Base-by-base conservation (phyloP, 2,797 vertebrate genomes). In the Schizopygopsis malacanthus region DNA sequence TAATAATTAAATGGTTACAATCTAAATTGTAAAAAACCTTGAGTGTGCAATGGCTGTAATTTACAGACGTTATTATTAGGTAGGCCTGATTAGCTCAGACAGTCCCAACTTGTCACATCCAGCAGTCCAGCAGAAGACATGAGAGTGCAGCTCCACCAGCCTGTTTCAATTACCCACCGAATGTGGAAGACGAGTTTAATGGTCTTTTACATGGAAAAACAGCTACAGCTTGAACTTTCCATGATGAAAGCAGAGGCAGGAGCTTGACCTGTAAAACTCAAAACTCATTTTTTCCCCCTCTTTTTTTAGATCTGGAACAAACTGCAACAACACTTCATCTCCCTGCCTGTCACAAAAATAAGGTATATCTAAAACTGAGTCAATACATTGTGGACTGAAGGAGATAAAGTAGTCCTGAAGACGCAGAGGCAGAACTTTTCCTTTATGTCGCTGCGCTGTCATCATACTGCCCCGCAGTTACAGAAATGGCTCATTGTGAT, bases 391-490 rank as follows among this genome's bases (percentile, higher is more conserved):
- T 16, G 37, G 13, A 69, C 15, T 28, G 28, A 70, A 39, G 16
- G 39, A 47, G 33, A 77, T 25, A 16, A 37, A 81, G 59, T 80
- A 87, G 84, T 89, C 86, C 81, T 80, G 89, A 90, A 93, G 89
- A 76, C 88, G 37, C 13, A 84, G 92, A 92, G 92, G 92, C 93
- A 94, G 91, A 94, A 93, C 92, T 92, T 86, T 94, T 94, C 90
- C 92, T 91, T 89, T 92, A 87, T 91, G 89, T 92, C 89, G 83
- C 91, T 89, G 83, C 54, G 28, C 89, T 88, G 78, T 90, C 90
- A 92, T 92, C 93, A 91, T 90, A 93, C 92, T 95, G 94, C 92
- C 95, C 94, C 92, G 93, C 92, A 94, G 93, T 94, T 92, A 94
- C 92, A 93, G 91, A 93, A 94, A 94, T 93, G 91, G 93, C 89